Percentiles rank a stretch among this genome's conserved stretches.
Evolutionary conservation across 2,113 vertebrate genomes (phyloP).

Genomic region (Atlantisia rogersi): DNA sequence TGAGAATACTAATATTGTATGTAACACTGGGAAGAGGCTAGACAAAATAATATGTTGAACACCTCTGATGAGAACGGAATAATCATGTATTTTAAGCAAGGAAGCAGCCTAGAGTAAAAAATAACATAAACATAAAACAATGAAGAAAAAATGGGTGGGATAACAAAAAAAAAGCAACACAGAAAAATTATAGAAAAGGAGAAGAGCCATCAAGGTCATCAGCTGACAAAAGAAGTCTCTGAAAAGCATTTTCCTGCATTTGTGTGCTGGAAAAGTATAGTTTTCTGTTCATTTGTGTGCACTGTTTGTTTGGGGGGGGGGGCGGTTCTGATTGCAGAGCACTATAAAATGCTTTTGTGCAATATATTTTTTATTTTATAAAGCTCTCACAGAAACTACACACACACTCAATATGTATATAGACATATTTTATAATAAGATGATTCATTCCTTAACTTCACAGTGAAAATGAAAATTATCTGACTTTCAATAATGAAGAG

Average conservation of each 20-base stretch:
- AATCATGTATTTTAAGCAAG: background rate
- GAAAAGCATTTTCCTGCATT: background rate
- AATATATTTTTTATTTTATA: background rate
- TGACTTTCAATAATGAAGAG: background rate
- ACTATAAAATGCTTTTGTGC: background rate
- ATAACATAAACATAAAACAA: background rate
- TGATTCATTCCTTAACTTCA: background rate
- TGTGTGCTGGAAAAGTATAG: background rate
- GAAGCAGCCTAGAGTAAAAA: background rate
- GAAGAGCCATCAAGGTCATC: background rate
- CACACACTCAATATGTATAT: background rate
- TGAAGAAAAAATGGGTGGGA: background rate
- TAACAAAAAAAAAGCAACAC: background rate
- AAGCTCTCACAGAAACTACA: background rate
- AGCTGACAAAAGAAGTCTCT: background rate
- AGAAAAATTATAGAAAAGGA: background rate
- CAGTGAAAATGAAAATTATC: background rate
- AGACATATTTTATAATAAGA: background rate
- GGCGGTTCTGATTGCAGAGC: background rate
- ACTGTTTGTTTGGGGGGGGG: fast-evolving
- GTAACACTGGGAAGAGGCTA: background rate
- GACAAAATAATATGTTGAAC: background rate
- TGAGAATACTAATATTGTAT: background rate
- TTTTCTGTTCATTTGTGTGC: background rate
- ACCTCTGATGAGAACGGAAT: background rate